Percentiles rank a stretch among this genome's conserved stretches.
These are phyloP conservation scores for Bombyx huttoni DNA, from an alignment of 2,888 invertebrate genomes.

Conservation along the genomic window DNA sequence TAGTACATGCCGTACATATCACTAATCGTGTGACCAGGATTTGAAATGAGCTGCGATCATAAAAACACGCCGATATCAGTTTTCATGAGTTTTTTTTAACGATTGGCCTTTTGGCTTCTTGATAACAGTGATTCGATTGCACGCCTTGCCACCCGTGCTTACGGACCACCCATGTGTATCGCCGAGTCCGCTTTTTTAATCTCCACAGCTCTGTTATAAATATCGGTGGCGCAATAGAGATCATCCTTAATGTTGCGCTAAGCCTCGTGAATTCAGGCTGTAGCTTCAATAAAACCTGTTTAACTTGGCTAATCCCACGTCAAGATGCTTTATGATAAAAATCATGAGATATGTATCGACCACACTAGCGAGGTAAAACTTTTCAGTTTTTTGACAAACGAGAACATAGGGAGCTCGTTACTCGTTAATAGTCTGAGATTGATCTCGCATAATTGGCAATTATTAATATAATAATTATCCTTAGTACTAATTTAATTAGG, in stretches of 20 bases:
- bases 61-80: slow-evolving; percentile 31
- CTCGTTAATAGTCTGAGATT: no score
- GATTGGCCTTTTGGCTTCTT: slow-evolving; percentile 27
- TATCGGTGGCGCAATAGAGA: slow-evolving; percentile 53
- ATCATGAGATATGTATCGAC: background rate
- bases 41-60: slow-evolving; percentile 7
- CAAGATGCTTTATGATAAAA: background rate
- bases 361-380: background rate
- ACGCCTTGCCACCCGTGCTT: slow-evolving; percentile 25
- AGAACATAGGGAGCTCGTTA: background rate
- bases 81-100: slow-evolving; percentile 33
- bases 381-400: background rate
- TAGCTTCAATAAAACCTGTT: slow-evolving; percentile 1
- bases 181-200: slow-evolving; percentile 19
- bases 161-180: slow-evolving; percentile 50
- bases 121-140: slow-evolving; percentile 47
- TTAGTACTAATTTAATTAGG: no score
- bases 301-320: slow-evolving; percentile 5
- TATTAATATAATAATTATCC: no score
- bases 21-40: background rate
- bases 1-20: slow-evolving; percentile 9
- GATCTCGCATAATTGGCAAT: no score
- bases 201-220: slow-evolving; percentile 37
- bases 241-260: slow-evolving; percentile 36
- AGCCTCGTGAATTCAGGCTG: slow-evolving; percentile 18